Base-by-base conservation (phyloP, 2,113 vertebrate genomes). In the Psilopsiagon aurifrons region DNA sequence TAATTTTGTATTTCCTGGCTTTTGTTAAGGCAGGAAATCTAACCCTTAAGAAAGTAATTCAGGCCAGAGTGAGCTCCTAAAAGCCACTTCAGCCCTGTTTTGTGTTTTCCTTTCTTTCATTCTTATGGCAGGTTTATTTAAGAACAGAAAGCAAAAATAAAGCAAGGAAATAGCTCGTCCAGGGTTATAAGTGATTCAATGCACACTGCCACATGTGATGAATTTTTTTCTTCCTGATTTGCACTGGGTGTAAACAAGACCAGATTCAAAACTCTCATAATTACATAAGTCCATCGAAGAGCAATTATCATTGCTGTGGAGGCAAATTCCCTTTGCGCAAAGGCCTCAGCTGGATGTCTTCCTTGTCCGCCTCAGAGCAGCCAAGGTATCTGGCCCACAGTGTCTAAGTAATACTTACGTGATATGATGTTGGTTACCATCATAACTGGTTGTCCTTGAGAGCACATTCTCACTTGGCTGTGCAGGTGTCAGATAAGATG, bases 1-100 rank as follows among this genome's bases (percentile, higher is more conserved):
- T 95, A 97, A 96, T 92, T 96, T 94, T 92, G 78, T 75, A 16
- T 94, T 92, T 97, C 97, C 97, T 94, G 75, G 71, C 90, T 96
- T 96, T 97, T 97, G 92, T 97, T 94, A 80, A 83, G 29, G 39
- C 75, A 92, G 95, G 96, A 93, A 95, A 88, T 84, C 69, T 31
- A 88, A 27, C 35, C 57, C 95, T 88, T 94, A 19, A 79, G 57
- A 86, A 23, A 90, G 22, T 79, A 41, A 47, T 83, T 95, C 82
- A 79, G 70, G 79, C 78, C 77, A 15, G 7, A 71, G 8, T 8
- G 24, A 69, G 69, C 70, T 37, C 31, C 80, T 93, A 76, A 93
- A 96, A 92, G 52, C n/a, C 76, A 54, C 66, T 94, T 84, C 70
- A 7, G 74, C 41, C 24, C 35, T 29, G 55, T 37, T 86, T 64